Base-by-base conservation (phyloP, 2,113 vertebrate genomes). In the Paraplagusia blochii region DNA sequence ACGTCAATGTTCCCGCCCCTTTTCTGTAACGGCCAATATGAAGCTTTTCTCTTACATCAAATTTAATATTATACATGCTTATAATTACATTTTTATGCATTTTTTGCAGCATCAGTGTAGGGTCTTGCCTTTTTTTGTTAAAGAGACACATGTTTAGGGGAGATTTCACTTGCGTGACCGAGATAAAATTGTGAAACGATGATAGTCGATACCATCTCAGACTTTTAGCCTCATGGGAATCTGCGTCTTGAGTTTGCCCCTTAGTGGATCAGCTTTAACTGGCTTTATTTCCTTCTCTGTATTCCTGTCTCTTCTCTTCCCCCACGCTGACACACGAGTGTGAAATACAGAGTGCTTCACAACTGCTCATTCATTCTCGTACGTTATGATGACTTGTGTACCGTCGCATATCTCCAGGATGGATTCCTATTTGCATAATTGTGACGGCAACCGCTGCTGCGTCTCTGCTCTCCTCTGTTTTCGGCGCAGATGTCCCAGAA, bases 161-260 rank as follows among this genome's bases (percentile, higher is more conserved):
- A 54, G 65, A 38, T 51, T 73, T 84, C 74, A 83, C 81, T 77
- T 76, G 12, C 58, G 53, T 75, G 74, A 76, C 79, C 81, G 82
- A 79, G 77, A 74, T 79, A 69, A 77, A 82, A 65, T 76, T 68
- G 63, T 69, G 58, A 79, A 68, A 70, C 57, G 48, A 67, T 57
- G 44, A 63, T 46, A 49, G 11, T 13, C 66, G 83, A 87, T 82
- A 74, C 47, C 42, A 79, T 79, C 73, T 74, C 49, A 69, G 66
- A 36, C 59, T 63, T 29, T 29, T 33, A 2, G 48, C 60, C 45
- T 58, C 63, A 59, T 7, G 17, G 36, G 54, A 68, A 45, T 56
- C 58, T 42, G 35, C 47, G 45, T n/a, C 7, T 43, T 43, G 3
- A 14, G 50, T 1, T 14, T 0, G 9, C 53, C 45, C 45, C 35